These are phyloP conservation scores for Silurus aristotelis DNA, from an alignment of 2,797 vertebrate genomes.

Conservation along the genomic window DNA sequence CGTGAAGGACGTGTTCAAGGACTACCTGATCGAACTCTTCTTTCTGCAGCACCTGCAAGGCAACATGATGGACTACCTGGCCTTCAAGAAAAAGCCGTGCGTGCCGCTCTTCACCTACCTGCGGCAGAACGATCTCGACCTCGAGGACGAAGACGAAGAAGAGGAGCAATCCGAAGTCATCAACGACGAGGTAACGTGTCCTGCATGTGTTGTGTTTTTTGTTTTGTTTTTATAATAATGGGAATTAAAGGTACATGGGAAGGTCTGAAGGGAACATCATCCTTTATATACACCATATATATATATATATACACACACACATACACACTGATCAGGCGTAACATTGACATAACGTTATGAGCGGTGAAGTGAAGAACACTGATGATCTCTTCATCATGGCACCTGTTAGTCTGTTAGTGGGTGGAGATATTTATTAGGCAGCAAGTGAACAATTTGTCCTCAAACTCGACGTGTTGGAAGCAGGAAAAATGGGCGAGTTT, in stretches of 20 bases:
- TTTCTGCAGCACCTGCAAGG: conserved; percentile 97
- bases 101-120: conserved; percentile 92
- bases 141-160: conserved; percentile 95
- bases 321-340: too few species aligned
- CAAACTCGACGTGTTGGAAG: too few species aligned
- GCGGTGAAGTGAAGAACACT: too few species aligned
- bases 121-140: conserved; percentile 92
- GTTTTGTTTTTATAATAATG: neutral
- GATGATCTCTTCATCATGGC: too few species aligned
- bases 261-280: neutral
- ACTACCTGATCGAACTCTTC: conserved; percentile 93
- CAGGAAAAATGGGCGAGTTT: too few species aligned
- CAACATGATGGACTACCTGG: conserved; percentile 98
- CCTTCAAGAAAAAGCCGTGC: conserved; percentile 96
- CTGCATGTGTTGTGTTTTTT: neutral
- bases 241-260: neutral
- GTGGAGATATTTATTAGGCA: too few species aligned
- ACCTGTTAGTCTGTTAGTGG: too few species aligned
- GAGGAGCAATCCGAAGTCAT: conserved; percentile 98
- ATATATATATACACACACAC: too few species aligned
- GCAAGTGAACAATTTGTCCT: too few species aligned
- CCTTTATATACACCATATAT: too few species aligned
- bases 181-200: conserved; percentile 91
- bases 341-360: too few species aligned
- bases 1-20: conserved; percentile 90